phyloP scores from a whole-genome alignment of 2,888 invertebrate genomes.

The Oasisia sp. region DNA sequence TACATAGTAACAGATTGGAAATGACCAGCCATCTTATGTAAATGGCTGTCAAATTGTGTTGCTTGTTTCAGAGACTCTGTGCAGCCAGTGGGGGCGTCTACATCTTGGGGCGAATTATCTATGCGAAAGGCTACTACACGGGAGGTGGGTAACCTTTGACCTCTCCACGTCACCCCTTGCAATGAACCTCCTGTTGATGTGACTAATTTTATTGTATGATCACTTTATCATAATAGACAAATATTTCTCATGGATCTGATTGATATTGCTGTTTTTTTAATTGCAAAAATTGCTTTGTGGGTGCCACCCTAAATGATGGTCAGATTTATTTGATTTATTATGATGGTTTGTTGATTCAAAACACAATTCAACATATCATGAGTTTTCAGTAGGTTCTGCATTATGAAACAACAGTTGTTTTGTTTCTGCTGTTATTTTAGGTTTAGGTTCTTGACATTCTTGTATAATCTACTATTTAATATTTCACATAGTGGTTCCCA shows the following conservation, averaged over 20 bases:
- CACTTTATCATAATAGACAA: neutral
- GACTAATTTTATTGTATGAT: neutral
- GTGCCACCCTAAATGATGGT: too few relatives aligned
- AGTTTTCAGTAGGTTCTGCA: too few relatives aligned
- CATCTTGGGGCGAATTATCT: constrained; percentile 64
- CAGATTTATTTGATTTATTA: too few relatives aligned
- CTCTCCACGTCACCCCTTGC: neutral
- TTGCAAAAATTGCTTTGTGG: too few relatives aligned
- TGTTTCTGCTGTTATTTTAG: too few relatives aligned
- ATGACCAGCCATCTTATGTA: neutral
- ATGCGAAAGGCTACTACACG: constrained; percentile 67
- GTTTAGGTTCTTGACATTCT: neutral
- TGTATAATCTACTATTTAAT: neutral
- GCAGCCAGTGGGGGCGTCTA: constrained; percentile 38
- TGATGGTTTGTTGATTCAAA: too few relatives aligned
- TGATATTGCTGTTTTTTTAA: too few relatives aligned
- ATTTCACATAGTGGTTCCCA: too few relatives aligned
- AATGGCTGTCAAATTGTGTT: neutral
- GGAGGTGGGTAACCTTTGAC: constrained; percentile 59
- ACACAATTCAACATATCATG: too few relatives aligned
- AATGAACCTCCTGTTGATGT: neutral
- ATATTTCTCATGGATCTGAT: too few relatives aligned
- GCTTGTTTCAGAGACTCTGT: constrained; percentile 33
- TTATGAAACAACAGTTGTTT: too few relatives aligned
- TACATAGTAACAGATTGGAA: too few relatives aligned